phyloP scores from a whole-genome alignment of 1,140 invertebrate species.

The Aphelinus certus region DNA sequence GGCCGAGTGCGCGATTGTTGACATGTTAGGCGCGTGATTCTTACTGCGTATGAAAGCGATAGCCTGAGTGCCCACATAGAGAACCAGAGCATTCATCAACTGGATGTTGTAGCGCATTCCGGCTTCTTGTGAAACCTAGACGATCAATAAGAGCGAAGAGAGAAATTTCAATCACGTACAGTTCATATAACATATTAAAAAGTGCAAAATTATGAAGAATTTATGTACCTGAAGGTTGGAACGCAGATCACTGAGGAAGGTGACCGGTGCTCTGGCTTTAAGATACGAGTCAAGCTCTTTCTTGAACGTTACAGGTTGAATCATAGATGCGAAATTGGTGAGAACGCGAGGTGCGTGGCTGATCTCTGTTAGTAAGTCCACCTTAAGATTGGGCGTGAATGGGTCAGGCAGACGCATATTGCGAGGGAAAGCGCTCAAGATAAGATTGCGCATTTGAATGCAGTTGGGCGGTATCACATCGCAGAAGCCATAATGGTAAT shows the following conservation, averaged over 20 bases:
- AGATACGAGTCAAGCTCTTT: slow-evolving; percentile 97
- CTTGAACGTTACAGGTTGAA: slow-evolving; percentile 88
- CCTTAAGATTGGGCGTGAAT: slow-evolving; percentile 96
- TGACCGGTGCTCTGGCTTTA: slow-evolving; percentile 93
- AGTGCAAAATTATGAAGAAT: too few relatives aligned
- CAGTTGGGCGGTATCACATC: slow-evolving; percentile 99
- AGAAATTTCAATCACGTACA: too few relatives aligned
- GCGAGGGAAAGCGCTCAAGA: slow-evolving; percentile 95
- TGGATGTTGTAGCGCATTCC: slow-evolving; percentile 94
- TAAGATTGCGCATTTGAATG: slow-evolving; percentile 98
- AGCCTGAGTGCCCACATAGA: slow-evolving; percentile 97
- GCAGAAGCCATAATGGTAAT: slow-evolving; percentile 99
- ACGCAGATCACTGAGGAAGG: slow-evolving; percentile 91
- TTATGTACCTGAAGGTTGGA: slow-evolving; percentile 80
- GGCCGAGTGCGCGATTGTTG: slow-evolving; percentile 94
- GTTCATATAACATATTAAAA: too few relatives aligned
- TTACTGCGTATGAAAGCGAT: slow-evolving; percentile 89
- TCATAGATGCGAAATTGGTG: slow-evolving; percentile 88
- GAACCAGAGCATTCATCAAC: slow-evolving; percentile 95
- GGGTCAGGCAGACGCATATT: slow-evolving; percentile 98
- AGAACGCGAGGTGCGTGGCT: slow-evolving; percentile 86
- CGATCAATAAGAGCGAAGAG: too few relatives aligned
- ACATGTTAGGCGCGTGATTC: slow-evolving; percentile 91
- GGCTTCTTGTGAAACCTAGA: slow-evolving; percentile 75
- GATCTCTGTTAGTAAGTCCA: slow-evolving; percentile 92